Conservation (phyloP, 2,888 invertebrate species). For the Eumacrocentrus americanus region DNA sequence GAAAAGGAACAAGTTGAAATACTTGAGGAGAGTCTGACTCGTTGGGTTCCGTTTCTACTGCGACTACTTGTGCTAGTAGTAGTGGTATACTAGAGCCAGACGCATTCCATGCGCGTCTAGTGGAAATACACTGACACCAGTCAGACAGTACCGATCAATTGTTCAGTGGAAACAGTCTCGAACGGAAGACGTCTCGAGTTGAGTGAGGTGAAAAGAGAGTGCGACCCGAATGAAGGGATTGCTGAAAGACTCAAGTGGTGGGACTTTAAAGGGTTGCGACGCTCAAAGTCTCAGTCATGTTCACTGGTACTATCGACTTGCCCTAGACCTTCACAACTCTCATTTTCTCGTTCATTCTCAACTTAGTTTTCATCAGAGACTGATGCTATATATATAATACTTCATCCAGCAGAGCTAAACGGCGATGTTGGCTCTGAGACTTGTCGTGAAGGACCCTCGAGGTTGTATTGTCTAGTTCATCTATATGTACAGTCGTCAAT, state of each 20-base stretch:
- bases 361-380: slow-evolving; percentile 20
- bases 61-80: no score
- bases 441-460: no score
- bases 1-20: no score
- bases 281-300: neutral
- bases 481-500: no score
- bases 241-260: neutral
- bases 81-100: no score
- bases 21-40: no score
- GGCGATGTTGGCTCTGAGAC: no score
- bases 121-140: no score
- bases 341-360: slow-evolving; percentile 28
- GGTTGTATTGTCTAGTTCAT: no score
- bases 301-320: slow-evolving; percentile 36
- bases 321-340: slow-evolving; percentile 45
- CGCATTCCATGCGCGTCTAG: no score
- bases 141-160: slow-evolving; percentile 16
- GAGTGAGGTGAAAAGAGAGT: neutral
- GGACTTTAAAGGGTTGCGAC: neutral
- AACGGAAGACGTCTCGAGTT: neutral
- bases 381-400: slow-evolving; percentile 28
- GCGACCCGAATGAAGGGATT: neutral
- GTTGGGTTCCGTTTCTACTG: no score
- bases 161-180: neutral
- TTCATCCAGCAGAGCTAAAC: no score